Evolutionary conservation across 2,797 vertebrate species (phyloP), one percentile per base, ranked within the genome.

Genomic region (Bradypodion pumilum): DNA sequence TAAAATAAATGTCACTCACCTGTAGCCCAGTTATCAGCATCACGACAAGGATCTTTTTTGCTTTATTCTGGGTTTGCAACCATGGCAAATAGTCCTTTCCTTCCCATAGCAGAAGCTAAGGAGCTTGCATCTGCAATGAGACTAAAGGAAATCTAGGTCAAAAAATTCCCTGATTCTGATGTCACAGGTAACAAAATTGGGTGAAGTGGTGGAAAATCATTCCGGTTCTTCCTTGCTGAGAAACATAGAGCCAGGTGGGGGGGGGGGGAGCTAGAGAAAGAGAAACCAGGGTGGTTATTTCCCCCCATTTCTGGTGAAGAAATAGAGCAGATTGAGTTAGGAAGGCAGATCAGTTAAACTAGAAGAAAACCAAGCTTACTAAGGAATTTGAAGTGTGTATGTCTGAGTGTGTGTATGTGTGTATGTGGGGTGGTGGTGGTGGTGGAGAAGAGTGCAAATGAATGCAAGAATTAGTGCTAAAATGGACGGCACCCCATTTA

Each of bases 401-500:
- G 16, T 56, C 2, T 75, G 73, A 23, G 13, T 69, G n/a, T 35
- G 27, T 25, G 56, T 81, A 62, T 27, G 59, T 32, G 1, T 19
- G 27, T 16, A n/a, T n/a, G n/a, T n/a, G n/a, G n/a, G n/a, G n/a
- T n/a, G n/a, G n/a, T n/a, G n/a, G n/a, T n/a, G n/a, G n/a, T n/a
- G n/a, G n/a, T n/a, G n/a, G n/a, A 13, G 5, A 21, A 44, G n/a
- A n/a, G 27, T 74, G 62, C 29, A 46, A 32, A 32, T 56, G 81
- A 42, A 49, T 52, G 70, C 7, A 32, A 69, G 63, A 27, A 40
- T 49, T 27, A 27, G 7, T 52, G 82, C 29, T 79, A 56, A 76
- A 83, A 87, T 83, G 77, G 72, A 74, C 65, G 65, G 35, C 44
- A 69, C 46, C 69, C 44, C 32, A 9, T 73, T 35, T 65, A 35